These are phyloP conservation scores for Cataglyphis rosenhaueri DNA, from an alignment of 2,888 invertebrate species.

Conservation along the genomic window DNA sequence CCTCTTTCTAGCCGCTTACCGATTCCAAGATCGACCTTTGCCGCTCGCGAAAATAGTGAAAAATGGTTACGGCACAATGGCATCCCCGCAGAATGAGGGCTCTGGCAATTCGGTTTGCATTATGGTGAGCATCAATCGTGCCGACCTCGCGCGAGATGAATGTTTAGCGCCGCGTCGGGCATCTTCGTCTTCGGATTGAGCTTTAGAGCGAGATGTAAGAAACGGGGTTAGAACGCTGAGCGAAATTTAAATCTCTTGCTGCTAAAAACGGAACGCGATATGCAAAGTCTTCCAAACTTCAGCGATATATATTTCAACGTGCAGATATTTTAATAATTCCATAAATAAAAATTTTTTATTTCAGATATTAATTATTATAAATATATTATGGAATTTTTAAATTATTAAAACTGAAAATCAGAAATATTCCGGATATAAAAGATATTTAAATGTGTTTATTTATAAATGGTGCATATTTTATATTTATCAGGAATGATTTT, in stretches of 20 bases:
- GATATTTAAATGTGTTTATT: not conserved
- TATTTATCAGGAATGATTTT: not conserved
- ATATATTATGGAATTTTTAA: not conserved
- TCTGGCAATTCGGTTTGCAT: conserved; percentile 75
- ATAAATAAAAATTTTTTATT: not conserved
- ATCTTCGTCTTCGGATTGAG: conserved; percentile 49
- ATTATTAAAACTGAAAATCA: not conserved
- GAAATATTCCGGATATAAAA: not conserved
- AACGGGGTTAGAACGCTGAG: conserved; percentile 27
- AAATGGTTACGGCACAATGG: conserved; percentile 58
- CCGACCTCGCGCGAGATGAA: conserved; percentile 68
- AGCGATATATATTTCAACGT: not conserved
- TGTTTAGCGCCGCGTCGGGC: conserved; percentile 70
- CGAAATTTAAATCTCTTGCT: conserved; percentile 34
- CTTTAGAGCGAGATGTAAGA: conserved; percentile 35
- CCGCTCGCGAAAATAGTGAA: conserved; percentile 63
- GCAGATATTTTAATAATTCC: not conserved
- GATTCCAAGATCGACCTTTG: conserved; percentile 44
- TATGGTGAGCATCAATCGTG: conserved; percentile 75
- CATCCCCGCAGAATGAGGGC: conserved; percentile 63
- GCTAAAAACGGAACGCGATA: not conserved
- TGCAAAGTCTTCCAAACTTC: not conserved
- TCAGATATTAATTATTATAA: not conserved
- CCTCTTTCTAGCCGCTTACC: conserved; percentile 4
- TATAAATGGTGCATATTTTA: not conserved